Base-by-base conservation (phyloP, 1,140 invertebrate species). In the Pachyrhynchus sulphureomaculatus region DNA sequence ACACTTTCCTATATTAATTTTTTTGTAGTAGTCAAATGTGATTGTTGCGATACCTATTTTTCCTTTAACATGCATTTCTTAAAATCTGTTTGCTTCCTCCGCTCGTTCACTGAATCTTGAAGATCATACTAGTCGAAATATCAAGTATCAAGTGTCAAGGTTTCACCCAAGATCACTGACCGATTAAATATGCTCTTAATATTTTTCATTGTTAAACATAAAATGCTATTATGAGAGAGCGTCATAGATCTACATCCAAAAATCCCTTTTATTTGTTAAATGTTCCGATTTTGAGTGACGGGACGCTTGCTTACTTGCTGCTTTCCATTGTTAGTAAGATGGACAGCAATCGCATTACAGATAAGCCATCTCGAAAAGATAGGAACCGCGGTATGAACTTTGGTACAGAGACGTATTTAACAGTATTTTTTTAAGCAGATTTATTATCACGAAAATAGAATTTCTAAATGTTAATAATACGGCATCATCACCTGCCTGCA, bases 161-260 rank as follows among this genome's bases (percentile, higher is more conserved):
- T 37, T 37, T 52, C 9, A 33, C 18, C n/a, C n/a, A 9, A 20
- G n/a, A 52, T 52, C 18, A 20, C n/a, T 24, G 33, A n/a, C 49
- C 49, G 52, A 55, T 55, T 37, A 42, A 41, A 55, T 42, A 42
- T 37, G 52, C 52, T 55, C 39, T 55, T 55, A 55, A 55, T 55
- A 55, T 55, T 55, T 55, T 44, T 55, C 39, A 55, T 55, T 55
- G 52, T 55, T 55, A 55, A 29, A 23, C 52, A 42, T 55, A 55
- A 55, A 55, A 42, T 37, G 32, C 39, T 37, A 29, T 55, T 55
- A 55, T 55, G 36, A 44, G 39, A 32, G 24, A 15, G 49, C 47
- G 12, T 29, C 26, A 29, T 2, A 10, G 26, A 21, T 49, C 47
- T 10, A 33, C 33, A 17, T 32, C 52, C 37, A 55, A 55, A 44